A percentile compares a stretch with the other conserved stretches of the same genome.
Evolutionary conservation across 2,797 vertebrate genomes (phyloP).

Genomic region (Petrocephalus sullivani): DNA sequence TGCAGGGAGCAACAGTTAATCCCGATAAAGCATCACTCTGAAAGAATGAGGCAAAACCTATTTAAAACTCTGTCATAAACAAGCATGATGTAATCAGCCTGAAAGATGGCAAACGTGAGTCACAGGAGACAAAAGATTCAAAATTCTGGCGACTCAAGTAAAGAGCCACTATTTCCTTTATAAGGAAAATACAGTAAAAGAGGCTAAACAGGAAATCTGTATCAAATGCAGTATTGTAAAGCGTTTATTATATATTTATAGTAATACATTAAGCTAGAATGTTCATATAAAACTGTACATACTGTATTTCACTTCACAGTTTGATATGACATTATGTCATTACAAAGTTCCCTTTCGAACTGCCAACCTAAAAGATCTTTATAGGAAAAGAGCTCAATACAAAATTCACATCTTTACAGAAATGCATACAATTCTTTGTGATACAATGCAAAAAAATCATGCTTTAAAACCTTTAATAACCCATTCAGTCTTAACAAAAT

Average conservation of each 20-base stretch:
- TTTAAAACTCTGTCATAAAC: conserved; percentile 9
- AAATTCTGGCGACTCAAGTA: not conserved
- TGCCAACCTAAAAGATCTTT: conserved; percentile 60
- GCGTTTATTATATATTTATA: conserved; percentile 80
- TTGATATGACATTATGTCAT: conserved; percentile 79
- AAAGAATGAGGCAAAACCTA: conserved; percentile 8
- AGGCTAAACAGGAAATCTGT: conserved; percentile 18
- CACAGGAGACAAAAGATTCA: not conserved
- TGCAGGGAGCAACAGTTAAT: not conserved
- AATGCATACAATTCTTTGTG: conserved; percentile 68
- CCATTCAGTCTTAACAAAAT: conserved; percentile 76
- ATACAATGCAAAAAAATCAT: conserved; percentile 68
- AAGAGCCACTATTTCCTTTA: not conserved
- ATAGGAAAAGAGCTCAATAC: conserved; percentile 69
- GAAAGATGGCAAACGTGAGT: not conserved
- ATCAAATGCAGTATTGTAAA: conserved; percentile 55
- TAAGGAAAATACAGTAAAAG: conserved; percentile 15
- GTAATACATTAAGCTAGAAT: conserved; percentile 68
- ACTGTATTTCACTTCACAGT: conserved; percentile 87
- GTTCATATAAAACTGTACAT: conserved; percentile 72
- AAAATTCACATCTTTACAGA: conserved; percentile 79
- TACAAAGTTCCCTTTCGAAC: conserved; percentile 80
- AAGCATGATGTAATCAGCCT: not conserved
- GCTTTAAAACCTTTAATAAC: conserved; percentile 77
- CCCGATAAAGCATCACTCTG: not conserved